phyloP scores from a whole-genome alignment of 2,888 invertebrate species.

The Pherbina coryleti region DNA sequence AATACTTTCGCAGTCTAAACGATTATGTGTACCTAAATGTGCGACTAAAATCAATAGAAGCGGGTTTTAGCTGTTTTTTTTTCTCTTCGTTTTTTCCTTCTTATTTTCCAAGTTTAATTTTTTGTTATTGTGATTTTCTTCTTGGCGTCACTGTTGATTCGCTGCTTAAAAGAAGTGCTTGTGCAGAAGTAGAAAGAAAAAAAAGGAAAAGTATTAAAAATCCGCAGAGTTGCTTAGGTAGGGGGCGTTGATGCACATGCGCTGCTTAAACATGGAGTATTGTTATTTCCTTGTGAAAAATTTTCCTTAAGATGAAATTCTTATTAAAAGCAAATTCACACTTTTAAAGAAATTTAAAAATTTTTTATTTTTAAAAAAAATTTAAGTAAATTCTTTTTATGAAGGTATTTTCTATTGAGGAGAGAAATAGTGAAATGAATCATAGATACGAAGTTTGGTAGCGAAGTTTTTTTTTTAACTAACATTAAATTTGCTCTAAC shows the following conservation, averaged over 20 bases:
- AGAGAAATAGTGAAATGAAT: no score
- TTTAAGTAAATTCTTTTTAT: no score
- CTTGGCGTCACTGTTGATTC: constrained; percentile 18
- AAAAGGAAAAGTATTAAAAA: constrained; percentile 20
- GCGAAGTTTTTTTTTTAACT: no score
- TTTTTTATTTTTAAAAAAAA: no score
- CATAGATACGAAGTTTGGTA: no score
- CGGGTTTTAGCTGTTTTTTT: constrained; percentile 31
- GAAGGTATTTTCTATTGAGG: no score
- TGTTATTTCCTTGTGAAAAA: no score
- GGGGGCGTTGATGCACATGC: constrained; percentile 63
- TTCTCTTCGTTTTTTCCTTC: constrained; percentile 15
- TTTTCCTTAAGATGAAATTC: no score
- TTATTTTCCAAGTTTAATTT: neutral
- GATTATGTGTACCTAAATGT: constrained; percentile 68
- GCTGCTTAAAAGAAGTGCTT: constrained; percentile 12
- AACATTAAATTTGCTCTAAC: no score
- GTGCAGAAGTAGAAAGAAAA: neutral
- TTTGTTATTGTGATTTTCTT: neutral
- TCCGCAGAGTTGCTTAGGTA: neutral
- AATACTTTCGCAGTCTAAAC: constrained; percentile 67
- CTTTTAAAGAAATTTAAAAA: no score
- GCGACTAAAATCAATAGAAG: constrained; percentile 69
- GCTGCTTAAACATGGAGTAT: constrained; percentile 44
- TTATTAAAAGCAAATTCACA: no score